Percentiles rank a stretch among this genome's conserved stretches.
phyloP scores from a whole-genome alignment of 1,140 invertebrate genomes.

The Drosophila sucinea region DNA sequence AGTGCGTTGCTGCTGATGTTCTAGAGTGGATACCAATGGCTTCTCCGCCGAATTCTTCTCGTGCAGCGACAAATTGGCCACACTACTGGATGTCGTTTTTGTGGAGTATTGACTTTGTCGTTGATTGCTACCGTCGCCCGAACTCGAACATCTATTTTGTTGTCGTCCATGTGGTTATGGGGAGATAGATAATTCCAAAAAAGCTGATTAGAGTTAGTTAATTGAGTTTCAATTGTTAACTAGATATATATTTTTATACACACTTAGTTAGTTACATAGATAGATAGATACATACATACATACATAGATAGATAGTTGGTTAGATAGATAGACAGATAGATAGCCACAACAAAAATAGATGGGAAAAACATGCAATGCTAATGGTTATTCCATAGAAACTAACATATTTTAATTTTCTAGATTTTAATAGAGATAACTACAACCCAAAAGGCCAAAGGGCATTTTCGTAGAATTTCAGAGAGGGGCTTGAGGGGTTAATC shows the following conservation, averaged over 20 bases:
- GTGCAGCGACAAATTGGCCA: conserved; percentile 73
- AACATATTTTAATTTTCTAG: background rate
- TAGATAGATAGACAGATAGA: conserved; percentile 5
- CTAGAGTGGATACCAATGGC: conserved; percentile 48
- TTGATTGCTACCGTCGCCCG: conserved; percentile 68
- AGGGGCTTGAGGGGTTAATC: background rate
- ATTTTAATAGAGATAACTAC: background rate
- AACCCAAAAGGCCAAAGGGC: background rate
- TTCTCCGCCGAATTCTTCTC: conserved; percentile 65
- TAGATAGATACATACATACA: conserved; percentile 8
- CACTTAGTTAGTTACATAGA: background rate
- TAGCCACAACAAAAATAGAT: background rate
- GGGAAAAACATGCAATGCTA: conserved; percentile 16
- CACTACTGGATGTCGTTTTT: conserved; percentile 78
- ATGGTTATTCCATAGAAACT: conserved; percentile 27
- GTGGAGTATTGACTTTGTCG: conserved; percentile 81
- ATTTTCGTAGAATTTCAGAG: background rate
- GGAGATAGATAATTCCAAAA: conserved; percentile 45
- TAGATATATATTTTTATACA: conserved; percentile 15
- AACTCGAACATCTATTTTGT: conserved; percentile 64
- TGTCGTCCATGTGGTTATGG: conserved; percentile 35
- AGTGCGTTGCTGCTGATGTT: conserved; percentile 53
- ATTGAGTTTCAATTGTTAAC: conserved; percentile 11
- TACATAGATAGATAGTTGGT: conserved; percentile 5
- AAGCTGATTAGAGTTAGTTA: conserved; percentile 52